Percentiles rank a stretch among this genome's conserved stretches.
Conservation (phyloP, 1,140 invertebrate species). For the Chironomus striatipennis region DNA sequence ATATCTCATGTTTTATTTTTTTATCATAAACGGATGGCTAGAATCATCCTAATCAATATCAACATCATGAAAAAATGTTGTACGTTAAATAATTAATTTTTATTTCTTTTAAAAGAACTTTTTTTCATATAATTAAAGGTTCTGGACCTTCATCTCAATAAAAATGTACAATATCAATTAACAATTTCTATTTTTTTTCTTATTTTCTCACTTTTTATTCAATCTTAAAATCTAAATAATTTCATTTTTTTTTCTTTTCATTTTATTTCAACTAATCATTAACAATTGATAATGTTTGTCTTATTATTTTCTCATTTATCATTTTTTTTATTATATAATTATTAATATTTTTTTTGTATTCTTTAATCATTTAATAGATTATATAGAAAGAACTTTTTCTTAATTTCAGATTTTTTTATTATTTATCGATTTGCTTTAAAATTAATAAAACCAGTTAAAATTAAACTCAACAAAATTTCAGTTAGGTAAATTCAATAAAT, state of each 20-base stretch:
- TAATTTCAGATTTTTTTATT: background rate
- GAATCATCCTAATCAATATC: too few relatives aligned
- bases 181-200: background rate
- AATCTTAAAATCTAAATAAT: background rate
- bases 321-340: conserved; percentile 1
- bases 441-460: too few relatives aligned
- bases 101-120: too few relatives aligned
- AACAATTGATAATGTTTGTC: conserved; percentile 2
- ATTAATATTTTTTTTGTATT: conserved; percentile 15
- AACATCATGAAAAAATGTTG: too few relatives aligned
- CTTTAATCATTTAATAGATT: background rate
- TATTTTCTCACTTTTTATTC: background rate
- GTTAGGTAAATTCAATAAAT: background rate
- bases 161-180: conserved; percentile 10
- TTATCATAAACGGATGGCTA: background rate
- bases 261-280: background rate
- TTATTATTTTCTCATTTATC: background rate
- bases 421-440: too few relatives aligned
- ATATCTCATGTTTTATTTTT: background rate
- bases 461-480: too few relatives aligned
- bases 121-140: background rate
- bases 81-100: too few relatives aligned
- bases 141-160: background rate
- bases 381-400: background rate
- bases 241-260: too few relatives aligned